Evolutionary conservation across 2,888 invertebrate genomes (phyloP).

Genomic region (Himalopsyche kuldschensis): DNA sequence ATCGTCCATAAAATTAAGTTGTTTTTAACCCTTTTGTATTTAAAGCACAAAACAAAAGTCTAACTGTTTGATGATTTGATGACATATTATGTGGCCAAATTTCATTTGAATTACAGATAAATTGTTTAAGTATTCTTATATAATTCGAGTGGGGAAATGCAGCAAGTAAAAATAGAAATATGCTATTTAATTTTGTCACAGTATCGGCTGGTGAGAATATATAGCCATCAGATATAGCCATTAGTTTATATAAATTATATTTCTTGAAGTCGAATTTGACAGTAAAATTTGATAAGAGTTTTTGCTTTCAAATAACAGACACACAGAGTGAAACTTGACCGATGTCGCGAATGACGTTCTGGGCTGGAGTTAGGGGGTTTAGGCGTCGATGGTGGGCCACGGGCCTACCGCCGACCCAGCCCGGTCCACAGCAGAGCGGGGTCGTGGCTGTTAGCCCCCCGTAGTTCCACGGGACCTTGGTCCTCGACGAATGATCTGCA

Average conservation of each 20-base stretch:
- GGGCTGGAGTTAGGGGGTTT: background rate
- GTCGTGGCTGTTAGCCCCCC: slow-evolving; percentile 65
- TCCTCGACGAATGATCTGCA: slow-evolving; percentile 62
- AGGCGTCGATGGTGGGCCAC: slow-evolving; percentile 14
- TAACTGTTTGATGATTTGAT: too few species aligned
- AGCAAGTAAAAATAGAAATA: background rate
- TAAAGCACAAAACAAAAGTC: too few species aligned
- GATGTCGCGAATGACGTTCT: background rate
- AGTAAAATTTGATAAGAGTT: background rate
- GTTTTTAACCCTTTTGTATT: too few species aligned
- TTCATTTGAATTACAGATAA: too few species aligned
- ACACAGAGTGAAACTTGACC: background rate
- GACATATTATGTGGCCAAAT: too few species aligned
- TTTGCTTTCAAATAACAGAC: background rate
- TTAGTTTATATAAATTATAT: background rate
- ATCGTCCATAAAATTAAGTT: too few species aligned
- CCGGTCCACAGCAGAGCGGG: slow-evolving; percentile 69
- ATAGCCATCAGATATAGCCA: background rate
- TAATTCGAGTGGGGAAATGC: background rate
- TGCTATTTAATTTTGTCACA: background rate
- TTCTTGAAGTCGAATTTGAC: background rate
- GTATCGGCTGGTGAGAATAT: background rate
- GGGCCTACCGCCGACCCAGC: slow-evolving; percentile 57
- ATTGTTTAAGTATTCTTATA: background rate
- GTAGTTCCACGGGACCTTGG: slow-evolving; percentile 58